Base-by-base conservation (phyloP, 2,113 vertebrate species). In the Hyla sarda region DNA sequence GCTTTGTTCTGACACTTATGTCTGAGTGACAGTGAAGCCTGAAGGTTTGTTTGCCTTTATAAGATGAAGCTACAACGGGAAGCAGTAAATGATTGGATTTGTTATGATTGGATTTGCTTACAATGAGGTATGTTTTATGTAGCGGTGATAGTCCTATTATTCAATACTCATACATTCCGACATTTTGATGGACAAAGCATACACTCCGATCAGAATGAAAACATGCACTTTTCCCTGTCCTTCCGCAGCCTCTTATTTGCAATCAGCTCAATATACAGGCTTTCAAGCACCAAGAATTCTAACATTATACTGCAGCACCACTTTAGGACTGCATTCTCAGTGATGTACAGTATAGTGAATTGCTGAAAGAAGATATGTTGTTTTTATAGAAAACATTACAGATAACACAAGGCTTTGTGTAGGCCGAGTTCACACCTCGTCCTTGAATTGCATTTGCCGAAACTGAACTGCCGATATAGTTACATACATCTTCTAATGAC, bases 1-100 rank as follows among this genome's bases (percentile, higher is more conserved):
- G 30, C 77, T 80, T 80, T 80, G 77, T 60, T 60, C 50, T 60
- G 77, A 62, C 77, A 41, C 77, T 80, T 80, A 60, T 60, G 77
- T 60, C 50, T 60, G 77, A 77, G 75, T 77, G 75, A 77, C 77
- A 62, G 77, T 37, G 30, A 80, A 37, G 67, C 67, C 67, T 71
- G 32, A 37, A 80, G 56, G 30, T 80, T 37, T 80, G 52, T 80
- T 80, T 80, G 56, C 52, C 60, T 80, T 60, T 41, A 80, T 56
- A 80, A 80, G 77, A 80, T 80, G 54, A 60, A 14, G 9, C 32
- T 17, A 56, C 56, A 79, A 25, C 14, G 32, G 34, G 54, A 80
- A 62, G 34, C 77, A 58, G 77, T 62, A 80, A 60, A 80, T n/a
- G n/a, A n/a, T n/a, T n/a, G n/a, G n/a, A n/a, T n/a, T 54, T 80